Evolutionary conservation across 2,113 vertebrate genomes (phyloP), one percentile per base, ranked within the genome.

Genomic region (Phainopepla nitens): DNA sequence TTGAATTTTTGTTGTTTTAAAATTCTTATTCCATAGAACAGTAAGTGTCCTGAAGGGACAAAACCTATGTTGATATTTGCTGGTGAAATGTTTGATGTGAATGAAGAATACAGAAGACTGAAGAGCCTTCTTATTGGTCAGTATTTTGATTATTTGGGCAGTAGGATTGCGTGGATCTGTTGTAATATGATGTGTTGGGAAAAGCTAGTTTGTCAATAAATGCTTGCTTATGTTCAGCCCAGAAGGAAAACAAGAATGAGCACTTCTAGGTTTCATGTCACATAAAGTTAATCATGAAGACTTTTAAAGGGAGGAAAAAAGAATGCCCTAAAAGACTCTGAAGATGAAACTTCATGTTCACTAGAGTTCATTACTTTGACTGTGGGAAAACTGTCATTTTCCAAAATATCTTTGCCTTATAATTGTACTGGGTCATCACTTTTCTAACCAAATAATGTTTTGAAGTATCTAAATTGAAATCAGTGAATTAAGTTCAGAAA

Each of bases 1-100:
- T 60, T 95, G 51, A 70, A 54, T 57, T 79, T 65, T 53, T 86
- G 2, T 31, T 39, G 27, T 60, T 96, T 86, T 85, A 31, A 84
- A 91, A 95, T 86, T 62, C 54, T 87, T 93, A 27, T 64, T 85
- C 65, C 10, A 12, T 72, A 99, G 99, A 97, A 93, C 61, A 98
- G 97, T 87, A 99, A 99, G 87, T 99, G 98, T 96, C 98, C 99
- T 0, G 99, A 99, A 93, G 99, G 99, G 35, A 99, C 99, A 87
- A 99, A 99, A 79, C 99, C 99, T 0, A 97, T 99, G 98, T 95
- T 99, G 42, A 98, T 99, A 97, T 99, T 99, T 97, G 98, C 99
- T 45, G 99, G 99, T 20, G 99, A 99, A 8, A 60, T 97, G 42
- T 99, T 99, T 91, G 98, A 99, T 64, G 75, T 96, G 3, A 99